Percentiles rank a stretch among this genome's conserved stretches.
Evolutionary conservation across 2,113 vertebrate species (phyloP).

Genomic region (Pithys albifrons): DNA sequence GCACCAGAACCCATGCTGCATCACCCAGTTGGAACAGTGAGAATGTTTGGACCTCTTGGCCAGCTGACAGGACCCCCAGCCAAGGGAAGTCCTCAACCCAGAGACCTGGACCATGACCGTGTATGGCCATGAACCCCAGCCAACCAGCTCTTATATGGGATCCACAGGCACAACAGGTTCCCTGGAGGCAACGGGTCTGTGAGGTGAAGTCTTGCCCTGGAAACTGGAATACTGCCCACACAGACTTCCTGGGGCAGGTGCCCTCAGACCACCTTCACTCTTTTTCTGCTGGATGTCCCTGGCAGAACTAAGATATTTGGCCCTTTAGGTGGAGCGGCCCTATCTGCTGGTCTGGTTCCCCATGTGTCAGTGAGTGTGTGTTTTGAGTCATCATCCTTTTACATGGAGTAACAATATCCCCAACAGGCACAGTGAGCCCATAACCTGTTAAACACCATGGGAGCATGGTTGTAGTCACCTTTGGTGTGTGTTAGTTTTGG

Average conservation of each 20-base stretch:
- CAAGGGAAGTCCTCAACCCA: too few species aligned
- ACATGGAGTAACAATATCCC: fast-evolving
- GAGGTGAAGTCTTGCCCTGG: neutral
- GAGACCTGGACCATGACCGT: fast-evolving
- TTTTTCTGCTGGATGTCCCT: neutral
- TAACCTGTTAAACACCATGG: neutral
- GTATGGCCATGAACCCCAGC: fast-evolving
- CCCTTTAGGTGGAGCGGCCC: fast-evolving
- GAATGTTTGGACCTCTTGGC: fast-evolving
- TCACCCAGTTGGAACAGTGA: neutral
- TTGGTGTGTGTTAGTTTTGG: neutral
- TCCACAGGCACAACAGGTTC: neutral
- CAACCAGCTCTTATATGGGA: too few species aligned
- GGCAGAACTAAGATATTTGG: neutral
- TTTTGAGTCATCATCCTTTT: neutral
- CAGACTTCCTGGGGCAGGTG: neutral
- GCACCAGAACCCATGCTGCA: too few species aligned
- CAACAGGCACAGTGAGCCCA: neutral
- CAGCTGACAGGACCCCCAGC: too few species aligned
- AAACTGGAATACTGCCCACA: fast-evolving
- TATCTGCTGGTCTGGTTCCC: fast-evolving
- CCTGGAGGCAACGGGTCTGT: neutral
- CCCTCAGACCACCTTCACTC: neutral
- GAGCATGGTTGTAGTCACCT: too few species aligned
- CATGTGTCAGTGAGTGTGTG: too few species aligned